These are phyloP conservation scores for Cartodere bifasciata DNA, from an alignment of 2,888 invertebrate genomes.

Conservation along the genomic window DNA sequence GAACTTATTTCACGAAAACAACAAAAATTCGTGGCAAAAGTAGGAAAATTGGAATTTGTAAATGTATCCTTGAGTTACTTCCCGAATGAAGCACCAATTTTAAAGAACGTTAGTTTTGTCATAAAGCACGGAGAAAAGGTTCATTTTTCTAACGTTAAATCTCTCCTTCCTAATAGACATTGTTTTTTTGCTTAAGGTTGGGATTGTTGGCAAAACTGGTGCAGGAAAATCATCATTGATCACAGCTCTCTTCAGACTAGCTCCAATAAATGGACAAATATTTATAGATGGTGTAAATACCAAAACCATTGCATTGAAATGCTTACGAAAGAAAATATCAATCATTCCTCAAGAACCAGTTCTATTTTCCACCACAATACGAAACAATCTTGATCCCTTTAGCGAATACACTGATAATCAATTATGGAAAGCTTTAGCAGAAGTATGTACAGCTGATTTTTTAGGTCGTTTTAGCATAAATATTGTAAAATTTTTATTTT, in stretches of 20 bases:
- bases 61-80: slow-evolving; percentile 51
- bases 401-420: slow-evolving; percentile 56
- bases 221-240: slow-evolving; percentile 79
- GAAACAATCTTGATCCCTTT: slow-evolving; percentile 79
- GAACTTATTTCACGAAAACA: slow-evolving; percentile 17
- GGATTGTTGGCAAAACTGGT: slow-evolving; percentile 66
- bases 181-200: no score
- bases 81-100: slow-evolving; percentile 48
- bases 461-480: no score
- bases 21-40: slow-evolving; percentile 30
- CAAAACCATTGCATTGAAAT: slow-evolving; percentile 56
- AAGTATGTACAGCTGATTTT: no score
- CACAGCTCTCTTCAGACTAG: slow-evolving; percentile 71
- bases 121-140: slow-evolving; percentile 52
- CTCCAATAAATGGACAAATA: slow-evolving; percentile 64
- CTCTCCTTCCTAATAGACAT: no score
- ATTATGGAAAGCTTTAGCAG: slow-evolving; percentile 66
- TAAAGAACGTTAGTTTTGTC: slow-evolving; percentile 48
- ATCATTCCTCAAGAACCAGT: slow-evolving; percentile 92
- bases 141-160: no score
- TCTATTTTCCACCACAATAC: slow-evolving; percentile 69
- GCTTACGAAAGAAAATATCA: slow-evolving; percentile 68
- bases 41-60: slow-evolving; percentile 46
- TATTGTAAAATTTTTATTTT: no score
- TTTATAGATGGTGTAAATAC: slow-evolving; percentile 64